Conservation (phyloP, 2,888 invertebrate species). For the Trachelus troglodyta region DNA sequence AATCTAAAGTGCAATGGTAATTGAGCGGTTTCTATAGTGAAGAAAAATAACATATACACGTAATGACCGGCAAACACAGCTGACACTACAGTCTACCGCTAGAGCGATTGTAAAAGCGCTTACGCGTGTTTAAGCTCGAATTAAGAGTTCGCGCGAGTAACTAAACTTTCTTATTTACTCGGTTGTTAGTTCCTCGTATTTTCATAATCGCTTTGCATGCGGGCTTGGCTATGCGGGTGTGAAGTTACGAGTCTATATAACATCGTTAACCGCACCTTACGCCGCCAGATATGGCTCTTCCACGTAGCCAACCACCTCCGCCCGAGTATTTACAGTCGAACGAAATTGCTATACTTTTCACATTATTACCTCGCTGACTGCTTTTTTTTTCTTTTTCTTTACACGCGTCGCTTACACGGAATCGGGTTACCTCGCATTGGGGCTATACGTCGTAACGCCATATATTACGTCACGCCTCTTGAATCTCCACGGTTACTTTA, state of each 20-base stretch:
- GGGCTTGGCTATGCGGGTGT: constrained; percentile 20
- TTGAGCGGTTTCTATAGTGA: too few species aligned
- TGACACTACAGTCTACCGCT: constrained; percentile 16
- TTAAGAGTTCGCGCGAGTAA: constrained; percentile 33
- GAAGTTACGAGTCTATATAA: constrained; percentile 19
- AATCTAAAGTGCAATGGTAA: too few species aligned
- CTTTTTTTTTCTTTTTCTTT: background rate
- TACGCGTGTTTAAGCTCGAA: constrained; percentile 49
- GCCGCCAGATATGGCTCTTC: background rate
- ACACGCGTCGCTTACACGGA: background rate
- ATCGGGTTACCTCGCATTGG: background rate
- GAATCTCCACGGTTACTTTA: background rate
- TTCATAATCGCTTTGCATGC: constrained; percentile 25
- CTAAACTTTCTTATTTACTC: constrained; percentile 22
- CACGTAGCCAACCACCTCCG: constrained; percentile 13
- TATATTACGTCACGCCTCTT: background rate
- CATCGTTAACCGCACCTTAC: constrained; percentile 22
- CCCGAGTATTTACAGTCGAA: constrained; percentile 10
- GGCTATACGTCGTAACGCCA: background rate
- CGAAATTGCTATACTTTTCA: constrained; percentile 24
- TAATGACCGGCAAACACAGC: background rate
- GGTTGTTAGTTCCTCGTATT: constrained; percentile 26
- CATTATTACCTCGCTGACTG: constrained; percentile 16
- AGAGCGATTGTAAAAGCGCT: constrained; percentile 48
- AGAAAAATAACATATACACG: background rate